Evolutionary conservation across 2,797 vertebrate species (phyloP), one percentile per base, ranked within the genome.

Genomic region (Myoxocephalus aenaeus): DNA sequence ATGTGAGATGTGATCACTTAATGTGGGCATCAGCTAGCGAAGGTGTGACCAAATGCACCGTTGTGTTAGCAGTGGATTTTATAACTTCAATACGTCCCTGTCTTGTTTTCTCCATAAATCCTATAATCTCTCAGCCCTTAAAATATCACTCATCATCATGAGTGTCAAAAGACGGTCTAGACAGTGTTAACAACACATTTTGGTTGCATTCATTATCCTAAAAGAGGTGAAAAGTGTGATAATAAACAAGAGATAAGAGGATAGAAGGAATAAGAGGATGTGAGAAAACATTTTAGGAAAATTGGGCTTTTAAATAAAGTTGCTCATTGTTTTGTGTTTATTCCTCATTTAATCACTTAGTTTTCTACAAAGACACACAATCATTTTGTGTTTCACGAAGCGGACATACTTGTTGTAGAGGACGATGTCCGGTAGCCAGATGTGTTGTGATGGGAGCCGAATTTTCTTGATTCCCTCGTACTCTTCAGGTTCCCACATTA

Each of bases 391-490:
- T 51, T 54, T 29, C 38, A 79, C 29, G 67, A 63, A 75, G 34
- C 1, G 18, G 40, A 71, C 93, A 6, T 87, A 96, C 96, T 96
- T 96, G 90, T 96, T 96, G 84, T 96, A 96, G 54, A 96, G 94
- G 64, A 96, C 95, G 18, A 96, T 96, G 89, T 96, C 96, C 17
- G 95, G 95, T 72, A 96, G 90, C 96, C 96, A 96, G 88, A 96
- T 95, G 87, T 95, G 95, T 77, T 93, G 95, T n/a, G 95, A 93
- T 0, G 95, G 94, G 32, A 96, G 94, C 4, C 95, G 93, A 36
- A 96, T 93, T 86, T 95, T 96, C 81, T 95, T 92, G 69, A 96
- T 95, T 62, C 96, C 95, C 63, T 96, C 93, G 12, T 95, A 96
- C 73, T 96, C 92, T n/a, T 94, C 91, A 46, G 95, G 95, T 76